Conservation (phyloP, 2,113 vertebrate species). For the Pontoporia blainvillei region DNA sequence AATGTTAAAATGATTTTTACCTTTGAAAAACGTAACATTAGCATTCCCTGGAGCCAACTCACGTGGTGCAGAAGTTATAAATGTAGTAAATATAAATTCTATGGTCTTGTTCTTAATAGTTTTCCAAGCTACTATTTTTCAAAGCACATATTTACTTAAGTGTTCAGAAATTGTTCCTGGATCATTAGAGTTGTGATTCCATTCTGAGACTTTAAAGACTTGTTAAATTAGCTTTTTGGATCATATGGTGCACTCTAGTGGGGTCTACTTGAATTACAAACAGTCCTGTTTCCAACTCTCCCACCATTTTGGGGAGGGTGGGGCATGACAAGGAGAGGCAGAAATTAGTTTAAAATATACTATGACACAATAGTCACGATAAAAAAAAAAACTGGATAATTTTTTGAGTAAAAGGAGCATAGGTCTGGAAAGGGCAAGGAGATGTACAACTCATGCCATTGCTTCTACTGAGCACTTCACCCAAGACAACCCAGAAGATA, state of each 20-base stretch:
- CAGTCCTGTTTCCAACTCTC: not conserved
- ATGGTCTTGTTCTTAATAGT: not conserved
- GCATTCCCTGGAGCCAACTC: not conserved
- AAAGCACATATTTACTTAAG: not conserved
- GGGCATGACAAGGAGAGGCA: not conserved
- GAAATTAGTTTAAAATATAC: not conserved
- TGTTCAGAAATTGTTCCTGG: not conserved
- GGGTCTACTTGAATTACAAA: slow-evolving; percentile 22
- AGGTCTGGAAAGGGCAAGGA: not conserved
- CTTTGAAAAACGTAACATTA: slow-evolving; percentile 23
- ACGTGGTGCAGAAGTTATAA: not conserved
- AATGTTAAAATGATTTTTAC: slow-evolving; percentile 14
- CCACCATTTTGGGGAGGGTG: not conserved
- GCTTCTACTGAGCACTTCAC: not conserved
- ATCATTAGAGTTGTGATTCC: not conserved
- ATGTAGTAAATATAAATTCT: slow-evolving; percentile 41
- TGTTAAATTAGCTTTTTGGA: not conserved
- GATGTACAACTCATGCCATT: not conserved
- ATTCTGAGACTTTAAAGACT: not conserved
- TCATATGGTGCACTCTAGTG: not conserved
- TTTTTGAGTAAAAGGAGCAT: not conserved
- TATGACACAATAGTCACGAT: not conserved
- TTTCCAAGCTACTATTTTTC: not conserved
- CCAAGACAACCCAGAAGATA: not conserved
- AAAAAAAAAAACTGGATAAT: not conserved